Conservation (phyloP, 2,888 invertebrate species). For the Sarcophaga subvicina region DNA sequence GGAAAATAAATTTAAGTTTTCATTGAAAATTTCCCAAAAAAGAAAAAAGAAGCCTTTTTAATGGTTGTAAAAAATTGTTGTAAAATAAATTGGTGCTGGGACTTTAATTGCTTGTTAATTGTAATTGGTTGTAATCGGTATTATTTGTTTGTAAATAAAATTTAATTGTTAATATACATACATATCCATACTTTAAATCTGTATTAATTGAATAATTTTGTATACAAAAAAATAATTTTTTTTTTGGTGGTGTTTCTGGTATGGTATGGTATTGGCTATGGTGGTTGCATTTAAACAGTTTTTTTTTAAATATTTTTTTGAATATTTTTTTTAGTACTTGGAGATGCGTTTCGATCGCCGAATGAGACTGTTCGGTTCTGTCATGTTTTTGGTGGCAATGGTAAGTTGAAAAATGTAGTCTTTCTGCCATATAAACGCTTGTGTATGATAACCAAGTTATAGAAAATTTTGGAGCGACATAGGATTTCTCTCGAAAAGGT, state of each 20-base stretch:
- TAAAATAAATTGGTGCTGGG: background rate
- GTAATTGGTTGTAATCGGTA: background rate
- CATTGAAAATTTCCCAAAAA: background rate
- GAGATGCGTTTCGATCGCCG: slow-evolving; percentile 87
- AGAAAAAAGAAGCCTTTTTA: background rate
- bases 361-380: slow-evolving; percentile 87
- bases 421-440: too few species aligned
- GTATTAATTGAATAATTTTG: too few species aligned
- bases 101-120: background rate
- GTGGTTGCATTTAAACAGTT: background rate
- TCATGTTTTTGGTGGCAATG: slow-evolving; percentile 86
- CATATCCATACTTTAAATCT: background rate
- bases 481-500: too few species aligned
- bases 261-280: background rate
- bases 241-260: background rate
- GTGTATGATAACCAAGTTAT: background rate
- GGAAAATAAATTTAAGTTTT: too few species aligned
- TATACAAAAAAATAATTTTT: background rate
- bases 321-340: slow-evolving; percentile 84
- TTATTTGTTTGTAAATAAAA: background rate
- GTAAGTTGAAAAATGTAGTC: slow-evolving; percentile 82
- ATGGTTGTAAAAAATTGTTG: background rate
- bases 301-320: slow-evolving; percentile 3
- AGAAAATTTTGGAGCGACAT: background rate
- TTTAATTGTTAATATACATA: background rate